These are phyloP conservation scores for Phymastichus coffea DNA, from an alignment of 1,140 invertebrate genomes.

Conservation along the genomic window DNA sequence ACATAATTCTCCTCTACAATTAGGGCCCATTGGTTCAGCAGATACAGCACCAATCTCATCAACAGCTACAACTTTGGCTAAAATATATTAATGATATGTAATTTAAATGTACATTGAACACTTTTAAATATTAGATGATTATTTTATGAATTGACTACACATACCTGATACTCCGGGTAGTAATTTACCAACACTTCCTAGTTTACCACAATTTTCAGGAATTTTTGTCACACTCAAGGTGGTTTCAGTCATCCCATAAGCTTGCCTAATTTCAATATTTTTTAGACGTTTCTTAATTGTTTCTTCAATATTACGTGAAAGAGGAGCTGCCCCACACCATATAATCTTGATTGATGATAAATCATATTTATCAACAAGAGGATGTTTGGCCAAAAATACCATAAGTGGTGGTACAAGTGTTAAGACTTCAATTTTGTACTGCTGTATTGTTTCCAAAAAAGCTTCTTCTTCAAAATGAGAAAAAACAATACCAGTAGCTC, in stretches of 20 bases:
- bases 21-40: conserved; percentile 61
- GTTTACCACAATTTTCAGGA: conserved; percentile 33
- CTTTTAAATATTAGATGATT: not conserved
- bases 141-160: not conserved
- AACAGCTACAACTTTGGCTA: conserved; percentile 38
- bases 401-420: conserved; percentile 61
- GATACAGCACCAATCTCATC: conserved; percentile 32
- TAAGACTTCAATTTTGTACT: conserved; percentile 59
- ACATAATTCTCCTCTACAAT: conserved; percentile 69
- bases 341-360: conserved; percentile 51
- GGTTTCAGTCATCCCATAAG: conserved; percentile 59
- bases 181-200: conserved; percentile 45
- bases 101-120: not conserved
- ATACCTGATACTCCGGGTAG: conserved; percentile 33
- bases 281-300: conserved; percentile 52
- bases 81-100: conserved; percentile 5
- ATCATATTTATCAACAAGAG: conserved; percentile 52
- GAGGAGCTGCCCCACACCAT: conserved; percentile 51
- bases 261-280: conserved; percentile 47
- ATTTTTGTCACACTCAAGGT: conserved; percentile 45
- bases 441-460: conserved; percentile 60
- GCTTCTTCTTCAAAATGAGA: conserved; percentile 63
- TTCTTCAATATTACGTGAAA: conserved; percentile 53
- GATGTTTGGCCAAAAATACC: conserved; percentile 59
- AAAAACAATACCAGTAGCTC: conserved; percentile 52